Evolutionary conservation across 2,888 invertebrate species (phyloP), one percentile per base, ranked within the genome.

Genomic region (Mystacides longicornis): DNA sequence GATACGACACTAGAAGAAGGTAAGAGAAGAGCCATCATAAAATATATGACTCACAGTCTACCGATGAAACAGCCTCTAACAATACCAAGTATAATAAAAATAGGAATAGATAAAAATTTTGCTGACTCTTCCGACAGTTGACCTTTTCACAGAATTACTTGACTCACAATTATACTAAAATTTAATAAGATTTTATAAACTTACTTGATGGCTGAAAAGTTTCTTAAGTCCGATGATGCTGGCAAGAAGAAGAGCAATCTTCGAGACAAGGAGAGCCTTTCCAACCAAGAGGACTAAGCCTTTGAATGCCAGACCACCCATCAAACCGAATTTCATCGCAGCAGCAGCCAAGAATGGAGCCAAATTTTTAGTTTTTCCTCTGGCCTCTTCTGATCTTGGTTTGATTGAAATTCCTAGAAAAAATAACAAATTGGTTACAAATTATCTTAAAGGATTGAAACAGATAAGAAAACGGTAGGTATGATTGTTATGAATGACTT

Each of bases 191-290:
- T 9, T 9, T 31, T 43, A 16, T 43, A 5, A 14, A 43, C 16
- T 23, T 16, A 77, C 77, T 77, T 77, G 87, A 67, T 85, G 84
- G 50, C 83, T 83, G 71, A 91, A 83, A 43, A 92, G 74, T 66
- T 91, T 91, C 77, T 89, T 91, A 66, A 91, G 68, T 27, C 89
- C 90, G 62, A 91, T 87, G 63, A 91, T 85, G 46, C 85, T 84
- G 14, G 91, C 87, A 54, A 91, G 72, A 2, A 91, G 79, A 9
- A 92, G 77, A 2, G 91, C 91, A 52, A 91, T 84, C 79, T 92
- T 92, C 64, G 89, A 88, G 60, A 91, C 84, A 43, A 92, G 80
- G 3, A 92, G 78, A 22, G 91, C 91, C 74, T 92, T 91, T 65
- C 90, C 90, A 27, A 91, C 90, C 62, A 91, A 80, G 3, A 91